Evolutionary conservation across 2,797 vertebrate species (phyloP).

Genomic region (Enteromius trimaculatus): DNA sequence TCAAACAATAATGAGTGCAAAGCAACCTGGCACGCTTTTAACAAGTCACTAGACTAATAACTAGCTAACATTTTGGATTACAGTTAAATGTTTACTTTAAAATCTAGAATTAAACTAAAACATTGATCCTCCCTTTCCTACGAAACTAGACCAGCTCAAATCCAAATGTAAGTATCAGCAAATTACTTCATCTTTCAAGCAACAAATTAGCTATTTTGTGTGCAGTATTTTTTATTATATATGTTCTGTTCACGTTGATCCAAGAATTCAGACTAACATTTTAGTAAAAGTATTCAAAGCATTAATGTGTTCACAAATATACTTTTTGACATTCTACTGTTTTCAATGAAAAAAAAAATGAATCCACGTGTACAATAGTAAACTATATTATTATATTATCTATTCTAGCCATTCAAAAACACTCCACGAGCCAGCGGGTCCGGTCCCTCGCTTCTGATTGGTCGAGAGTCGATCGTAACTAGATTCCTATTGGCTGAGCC

Average conservation of each 20-base stretch:
- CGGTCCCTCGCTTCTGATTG: constrained; percentile 50
- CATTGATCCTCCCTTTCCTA: not conserved
- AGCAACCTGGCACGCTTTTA: not conserved
- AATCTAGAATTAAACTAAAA: not conserved
- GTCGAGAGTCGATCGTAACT: constrained; percentile 9
- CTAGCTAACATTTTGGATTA: not conserved
- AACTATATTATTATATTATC: no score
- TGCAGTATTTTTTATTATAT: not conserved
- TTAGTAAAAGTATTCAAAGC: not conserved
- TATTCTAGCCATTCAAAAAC: constrained; percentile 4
- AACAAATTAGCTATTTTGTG: not conserved
- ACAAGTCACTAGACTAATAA: not conserved
- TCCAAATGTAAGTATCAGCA: no score
- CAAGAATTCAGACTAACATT: not conserved
- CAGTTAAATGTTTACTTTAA: no score
- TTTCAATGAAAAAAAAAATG: not conserved
- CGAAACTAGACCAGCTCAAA: not conserved
- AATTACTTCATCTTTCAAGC: not conserved
- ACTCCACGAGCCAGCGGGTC: not conserved
- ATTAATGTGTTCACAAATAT: not conserved
- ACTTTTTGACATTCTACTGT: not conserved
- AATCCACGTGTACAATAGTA: constrained; percentile 35
- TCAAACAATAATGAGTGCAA: not conserved
- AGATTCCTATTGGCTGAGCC: constrained; percentile 70
- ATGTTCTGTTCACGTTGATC: not conserved